Conservation (phyloP, 2,888 invertebrate genomes). For the Rhorus exstirpatorius region DNA sequence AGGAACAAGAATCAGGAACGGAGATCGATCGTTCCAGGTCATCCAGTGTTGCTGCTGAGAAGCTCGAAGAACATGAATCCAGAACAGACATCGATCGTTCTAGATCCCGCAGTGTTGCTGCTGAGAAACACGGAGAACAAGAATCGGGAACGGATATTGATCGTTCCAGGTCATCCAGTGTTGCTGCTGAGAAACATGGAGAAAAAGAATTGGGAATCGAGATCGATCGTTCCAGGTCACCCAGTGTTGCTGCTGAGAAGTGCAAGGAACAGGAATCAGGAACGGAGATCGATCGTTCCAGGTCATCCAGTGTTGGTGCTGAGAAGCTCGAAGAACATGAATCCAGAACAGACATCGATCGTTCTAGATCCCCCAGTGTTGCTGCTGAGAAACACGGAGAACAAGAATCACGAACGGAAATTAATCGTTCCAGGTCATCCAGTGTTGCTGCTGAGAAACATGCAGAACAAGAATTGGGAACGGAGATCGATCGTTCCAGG, state of each 20-base stretch:
- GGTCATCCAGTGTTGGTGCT: conserved; percentile 48
- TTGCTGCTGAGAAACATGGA: conserved; percentile 7
- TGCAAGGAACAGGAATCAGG: conserved; percentile 8
- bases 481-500: conserved; percentile 13
- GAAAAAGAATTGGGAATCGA: background rate
- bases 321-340: conserved; percentile 43
- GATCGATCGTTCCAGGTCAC: conserved; percentile 48
- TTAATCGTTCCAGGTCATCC: conserved; percentile 33
- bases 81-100: background rate
- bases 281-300: conserved; percentile 15
- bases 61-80: background rate
- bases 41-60: conserved; percentile 49
- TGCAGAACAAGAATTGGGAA: conserved; percentile 57
- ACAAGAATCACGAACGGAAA: background rate
- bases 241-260: conserved; percentile 59
- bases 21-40: conserved; percentile 20
- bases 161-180: conserved; percentile 59
- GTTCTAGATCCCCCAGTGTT: conserved; percentile 51
- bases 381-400: conserved; percentile 12
- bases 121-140: conserved; percentile 49
- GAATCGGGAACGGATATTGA: conserved; percentile 29
- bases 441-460: conserved; percentile 44
- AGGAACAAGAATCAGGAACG: background rate
- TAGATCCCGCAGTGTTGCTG: conserved; percentile 17
- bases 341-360: conserved; percentile 19